Conservation (phyloP, 2,113 vertebrate genomes). For the Hypanus sabinus region DNA sequence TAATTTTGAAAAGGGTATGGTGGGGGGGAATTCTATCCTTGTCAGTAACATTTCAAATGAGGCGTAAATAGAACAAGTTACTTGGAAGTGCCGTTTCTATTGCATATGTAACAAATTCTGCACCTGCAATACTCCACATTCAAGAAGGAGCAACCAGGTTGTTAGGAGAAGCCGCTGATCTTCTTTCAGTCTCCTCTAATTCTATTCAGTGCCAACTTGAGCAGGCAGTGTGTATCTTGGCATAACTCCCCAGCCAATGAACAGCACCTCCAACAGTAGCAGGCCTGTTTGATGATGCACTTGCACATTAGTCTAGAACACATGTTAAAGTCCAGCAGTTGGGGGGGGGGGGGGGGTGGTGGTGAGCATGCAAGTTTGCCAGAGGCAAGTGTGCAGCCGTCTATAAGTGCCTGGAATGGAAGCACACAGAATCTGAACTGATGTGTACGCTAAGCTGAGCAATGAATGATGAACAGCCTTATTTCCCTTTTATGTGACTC, state of each 20-base stretch:
- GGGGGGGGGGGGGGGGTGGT: too few species aligned
- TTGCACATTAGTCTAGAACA: not conserved
- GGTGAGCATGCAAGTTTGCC: not conserved
- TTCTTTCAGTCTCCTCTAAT: not conserved
- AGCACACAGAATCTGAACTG: not conserved
- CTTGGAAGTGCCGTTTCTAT: not conserved
- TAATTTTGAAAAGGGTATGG: not conserved
- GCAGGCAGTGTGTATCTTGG: not conserved
- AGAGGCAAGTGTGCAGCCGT: not conserved
- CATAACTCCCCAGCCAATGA: not conserved
- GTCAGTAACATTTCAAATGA: not conserved
- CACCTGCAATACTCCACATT: not conserved
- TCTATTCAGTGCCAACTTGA: not conserved
- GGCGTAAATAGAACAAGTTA: not conserved
- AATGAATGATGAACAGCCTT: not conserved
- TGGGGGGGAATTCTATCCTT: too few species aligned
- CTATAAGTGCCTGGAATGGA: not conserved
- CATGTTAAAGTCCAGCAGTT: not conserved
- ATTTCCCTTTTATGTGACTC: not conserved
- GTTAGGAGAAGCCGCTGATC: not conserved
- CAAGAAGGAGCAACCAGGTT: not conserved
- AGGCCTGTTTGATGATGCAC: too few species aligned
- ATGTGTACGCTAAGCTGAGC: not conserved
- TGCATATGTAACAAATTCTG: not conserved
- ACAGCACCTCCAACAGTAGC: not conserved